Evolutionary conservation across 2,797 vertebrate species (phyloP), one percentile per base, ranked within the genome.

Genomic region (Nyctalus aviator): DNA sequence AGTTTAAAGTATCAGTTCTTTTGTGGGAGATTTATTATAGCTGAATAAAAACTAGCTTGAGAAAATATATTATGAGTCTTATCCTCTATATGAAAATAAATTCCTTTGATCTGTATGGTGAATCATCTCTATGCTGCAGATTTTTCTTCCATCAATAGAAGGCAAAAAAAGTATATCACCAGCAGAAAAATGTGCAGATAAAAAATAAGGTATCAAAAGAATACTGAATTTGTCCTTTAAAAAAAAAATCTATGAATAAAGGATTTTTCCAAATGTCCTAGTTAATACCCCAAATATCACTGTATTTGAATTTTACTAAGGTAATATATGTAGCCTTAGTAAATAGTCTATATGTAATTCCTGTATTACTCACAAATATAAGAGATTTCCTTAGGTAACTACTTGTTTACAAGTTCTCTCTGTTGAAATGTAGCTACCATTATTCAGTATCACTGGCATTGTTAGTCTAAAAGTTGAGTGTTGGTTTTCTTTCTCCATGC

Each of bases 141-240:
- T 90, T 93, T 96, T 96, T 95, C 88, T 95, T 93, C 92, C 75
- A 94, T 96, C 95, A 95, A 14, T 91, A 92, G 78, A 92, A 97
- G 71, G 90, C 57, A 93, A 88, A 76, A 92, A 94, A 92, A 55
- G 57, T 93, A 46, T 90, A 92, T 97, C 81, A 73, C 64, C 30
- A 94, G 57, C 84, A 96, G 81, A 95, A 96, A 96, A 96, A 90
- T 93, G 55, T 46, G 37, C 84, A 94, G 55, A 77, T 86, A 95
- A 92, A 94, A 82, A 94, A 82, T 75, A 94, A 77, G 37, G 17
- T 82, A 82, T 79, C 84, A 90, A 95, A 94, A 96, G 84, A 93
- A 88, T 96, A 94, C 41, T 90, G 69, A 88, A 73, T 94, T 88
- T 95, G 75, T 90, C 72, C 83, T 95, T 79, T 20, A 11, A 18